These are phyloP conservation scores for Cecidostiba fungosa DNA, from an alignment of 2,888 invertebrate genomes.

Conservation along the genomic window DNA sequence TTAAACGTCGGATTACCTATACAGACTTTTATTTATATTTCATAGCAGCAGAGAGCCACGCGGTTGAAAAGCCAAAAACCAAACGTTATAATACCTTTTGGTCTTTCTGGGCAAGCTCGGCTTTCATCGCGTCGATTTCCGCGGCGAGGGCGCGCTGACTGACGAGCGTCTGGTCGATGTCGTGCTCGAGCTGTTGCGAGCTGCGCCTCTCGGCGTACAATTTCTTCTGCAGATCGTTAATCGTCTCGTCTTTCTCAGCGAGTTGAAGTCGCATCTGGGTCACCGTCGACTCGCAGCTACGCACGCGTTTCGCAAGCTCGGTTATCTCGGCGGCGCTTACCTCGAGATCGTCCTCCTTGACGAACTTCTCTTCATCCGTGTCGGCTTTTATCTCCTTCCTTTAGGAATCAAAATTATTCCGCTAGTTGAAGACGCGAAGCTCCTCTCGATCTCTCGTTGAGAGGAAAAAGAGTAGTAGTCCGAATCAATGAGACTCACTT, in stretches of 20 bases:
- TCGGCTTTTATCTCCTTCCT: constrained; percentile 40
- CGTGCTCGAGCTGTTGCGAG: constrained; percentile 62
- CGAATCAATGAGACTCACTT: constrained; percentile 45
- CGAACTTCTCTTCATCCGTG: neutral
- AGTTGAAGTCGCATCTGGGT: constrained; percentile 66
- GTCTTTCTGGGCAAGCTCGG: constrained; percentile 69
- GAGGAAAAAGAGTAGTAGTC: neutral
- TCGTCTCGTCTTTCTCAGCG: constrained; percentile 67
- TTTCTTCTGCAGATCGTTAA: constrained; percentile 64
- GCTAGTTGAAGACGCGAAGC: neutral
- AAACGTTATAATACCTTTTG: constrained; percentile 67
- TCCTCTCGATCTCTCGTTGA: too few relatives aligned
- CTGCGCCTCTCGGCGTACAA: constrained; percentile 52
- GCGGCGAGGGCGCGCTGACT: constrained; percentile 65
- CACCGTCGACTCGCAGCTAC: constrained; percentile 57
- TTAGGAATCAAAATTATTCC: neutral
- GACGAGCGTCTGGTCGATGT: constrained; percentile 66
- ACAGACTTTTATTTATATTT: too few relatives aligned
- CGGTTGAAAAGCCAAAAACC: neutral
- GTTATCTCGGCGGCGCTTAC: neutral
- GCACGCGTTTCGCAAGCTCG: constrained; percentile 60
- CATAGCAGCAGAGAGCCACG: too few relatives aligned
- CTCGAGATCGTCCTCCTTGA: neutral
- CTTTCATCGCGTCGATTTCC: constrained; percentile 67
- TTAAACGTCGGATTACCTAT: too few relatives aligned